These are phyloP conservation scores for Anthoscopus minutus DNA, from an alignment of 2,113 vertebrate species.

Conservation along the genomic window DNA sequence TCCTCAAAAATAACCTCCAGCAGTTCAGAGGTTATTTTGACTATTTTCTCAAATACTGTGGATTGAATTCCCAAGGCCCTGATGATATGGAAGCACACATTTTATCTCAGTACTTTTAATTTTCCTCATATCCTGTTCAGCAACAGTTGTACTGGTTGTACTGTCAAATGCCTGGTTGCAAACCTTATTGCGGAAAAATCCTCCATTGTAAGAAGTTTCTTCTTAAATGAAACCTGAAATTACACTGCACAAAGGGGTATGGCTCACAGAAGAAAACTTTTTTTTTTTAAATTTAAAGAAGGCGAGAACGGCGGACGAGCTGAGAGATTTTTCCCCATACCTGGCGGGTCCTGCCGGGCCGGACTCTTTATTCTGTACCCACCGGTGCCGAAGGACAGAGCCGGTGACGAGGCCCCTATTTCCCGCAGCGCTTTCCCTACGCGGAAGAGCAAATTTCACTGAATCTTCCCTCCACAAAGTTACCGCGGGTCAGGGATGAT, in stretches of 20 bases:
- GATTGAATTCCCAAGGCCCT: not conserved
- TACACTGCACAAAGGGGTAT: not conserved
- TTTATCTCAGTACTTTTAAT: not conserved
- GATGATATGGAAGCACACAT: not conserved
- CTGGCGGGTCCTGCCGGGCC: no score
- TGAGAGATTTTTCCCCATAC: accelerated
- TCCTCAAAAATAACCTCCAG: not conserved
- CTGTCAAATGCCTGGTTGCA: not conserved
- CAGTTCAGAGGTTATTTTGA: not conserved
- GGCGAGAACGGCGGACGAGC: not conserved
- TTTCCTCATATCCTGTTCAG: not conserved
- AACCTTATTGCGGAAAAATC: not conserved
- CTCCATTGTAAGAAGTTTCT: accelerated
- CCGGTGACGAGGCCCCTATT: no score
- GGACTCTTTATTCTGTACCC: no score
- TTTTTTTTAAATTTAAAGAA: not conserved
- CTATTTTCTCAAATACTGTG: not conserved
- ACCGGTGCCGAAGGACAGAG: not conserved
- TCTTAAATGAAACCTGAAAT: not conserved
- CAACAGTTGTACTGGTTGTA: not conserved
- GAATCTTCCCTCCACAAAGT: no score
- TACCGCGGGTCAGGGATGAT: no score
- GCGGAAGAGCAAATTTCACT: not conserved
- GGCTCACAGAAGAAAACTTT: not conserved
- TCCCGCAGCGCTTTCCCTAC: no score